Base-by-base conservation (phyloP, 1,140 invertebrate genomes). In the Drosophila bifasciata region DNA sequence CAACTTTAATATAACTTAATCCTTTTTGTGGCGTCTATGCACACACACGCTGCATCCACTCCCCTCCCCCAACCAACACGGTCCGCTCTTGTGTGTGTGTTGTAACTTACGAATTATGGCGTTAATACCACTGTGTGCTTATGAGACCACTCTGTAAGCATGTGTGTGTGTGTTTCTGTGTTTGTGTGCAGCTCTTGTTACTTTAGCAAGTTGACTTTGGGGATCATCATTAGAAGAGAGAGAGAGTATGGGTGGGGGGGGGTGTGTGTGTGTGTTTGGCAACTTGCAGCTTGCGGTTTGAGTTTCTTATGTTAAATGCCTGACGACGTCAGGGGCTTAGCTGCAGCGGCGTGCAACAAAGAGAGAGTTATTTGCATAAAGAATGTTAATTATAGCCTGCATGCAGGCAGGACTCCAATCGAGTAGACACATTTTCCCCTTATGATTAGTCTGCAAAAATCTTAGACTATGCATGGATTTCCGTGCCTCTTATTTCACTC, bases 221-320 rank as follows among this genome's bases (percentile, higher is more conserved):
- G 83, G 83, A 86, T 86, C 83, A 86, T 86, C 77, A 86, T 86
- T 86, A 86, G 77, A n/a, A n/a, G n/a, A n/a, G n/a, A n/a, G n/a
- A 55, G 56, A 46, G 52, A 40, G 48, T 28, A 16, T n/a, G 28
- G 3, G 32, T 21, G 32, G 19, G 39, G 4, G 28, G 41, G 17
- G 41, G 40, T 23, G 16, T 41, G 19, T 32, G 11, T 48, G 21
- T 55, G 52, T 39, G 51, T 45, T 44, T 36, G 55, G 36, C 51
- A 41, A 44, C 44, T 16, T 70, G 50, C 62, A 73, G 50, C 58
- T 60, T 73, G 41, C 49, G 62, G 55, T 43, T 61, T 43, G 28
- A 61, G 55, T 56, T 69, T 59, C 63, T 68, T 40, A 43, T 43
- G 77, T 25, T 46, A 41, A 76, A 40, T 48, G 45, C 56, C 44